These are phyloP conservation scores for Oscheius sp. DNA, from an alignment of 2,888 invertebrate genomes.

Conservation along the genomic window DNA sequence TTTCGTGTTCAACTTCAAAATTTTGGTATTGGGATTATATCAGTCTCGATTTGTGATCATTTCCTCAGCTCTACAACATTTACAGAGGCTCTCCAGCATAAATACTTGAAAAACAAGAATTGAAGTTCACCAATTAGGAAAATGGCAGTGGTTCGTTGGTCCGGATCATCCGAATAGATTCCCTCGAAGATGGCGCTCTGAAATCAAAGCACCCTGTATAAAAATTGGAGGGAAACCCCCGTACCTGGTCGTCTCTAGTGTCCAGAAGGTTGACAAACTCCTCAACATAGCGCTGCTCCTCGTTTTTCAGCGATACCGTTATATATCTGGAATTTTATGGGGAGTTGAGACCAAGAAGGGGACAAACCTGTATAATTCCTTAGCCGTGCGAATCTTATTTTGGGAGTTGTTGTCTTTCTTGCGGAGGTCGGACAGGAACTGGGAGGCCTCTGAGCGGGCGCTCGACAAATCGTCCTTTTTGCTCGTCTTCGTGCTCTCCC, in stretches of 20 bases:
- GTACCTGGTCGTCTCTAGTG: conserved; percentile 28
- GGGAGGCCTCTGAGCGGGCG: conserved; percentile 39
- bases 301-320: conserved; percentile 36
- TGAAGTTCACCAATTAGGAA: conserved; percentile 51
- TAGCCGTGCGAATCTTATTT: conserved; percentile 29
- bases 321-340: conserved; percentile 31
- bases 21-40: no score
- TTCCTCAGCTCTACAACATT: no score
- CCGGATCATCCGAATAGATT: conserved; percentile 37
- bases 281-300: conserved; percentile 37
- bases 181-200: conserved; percentile 36
- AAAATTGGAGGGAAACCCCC: not conserved
- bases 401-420: conserved; percentile 16
- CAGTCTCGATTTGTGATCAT: no score
- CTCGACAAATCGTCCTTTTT: conserved; percentile 9
- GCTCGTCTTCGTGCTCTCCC: not conserved
- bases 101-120: no score
- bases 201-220: not conserved
- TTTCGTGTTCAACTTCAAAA: no score
- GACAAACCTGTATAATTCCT: conserved; percentile 32
- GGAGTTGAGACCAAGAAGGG: not conserved
- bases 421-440: conserved; percentile 32
- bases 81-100: no score
- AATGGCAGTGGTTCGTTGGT: conserved; percentile 52
- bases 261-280: conserved; percentile 33